Percentiles rank a stretch among this genome's conserved stretches.
Conservation (phyloP, 2,888 invertebrate genomes). For the Adelphocoris suturalis region DNA sequence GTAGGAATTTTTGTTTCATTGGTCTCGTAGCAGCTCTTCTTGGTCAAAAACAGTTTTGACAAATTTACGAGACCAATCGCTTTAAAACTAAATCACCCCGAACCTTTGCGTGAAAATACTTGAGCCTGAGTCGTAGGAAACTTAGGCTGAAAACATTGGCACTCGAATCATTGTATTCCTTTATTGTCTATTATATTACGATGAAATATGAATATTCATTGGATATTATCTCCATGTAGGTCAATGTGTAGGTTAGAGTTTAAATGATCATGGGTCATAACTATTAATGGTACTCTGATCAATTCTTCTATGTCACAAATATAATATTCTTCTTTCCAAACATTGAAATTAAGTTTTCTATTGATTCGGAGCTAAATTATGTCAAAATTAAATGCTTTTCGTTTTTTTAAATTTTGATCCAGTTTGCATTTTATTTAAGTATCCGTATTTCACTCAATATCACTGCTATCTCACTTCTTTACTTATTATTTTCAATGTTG, state of each 20-base stretch:
- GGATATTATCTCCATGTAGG: background rate
- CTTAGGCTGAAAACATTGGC: background rate
- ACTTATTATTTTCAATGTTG: no score
- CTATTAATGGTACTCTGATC: background rate
- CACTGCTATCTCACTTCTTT: no score
- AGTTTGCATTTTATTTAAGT: no score
- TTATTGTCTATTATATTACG: background rate
- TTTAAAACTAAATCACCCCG: background rate
- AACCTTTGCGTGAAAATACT: background rate
- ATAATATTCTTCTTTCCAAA: background rate
- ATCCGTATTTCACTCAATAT: no score
- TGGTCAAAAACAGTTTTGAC: background rate
- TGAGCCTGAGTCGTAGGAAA: background rate
- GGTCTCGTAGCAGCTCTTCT: background rate
- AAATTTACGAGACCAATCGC: constrained; percentile 19
- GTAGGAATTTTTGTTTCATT: background rate
- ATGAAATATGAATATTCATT: constrained; percentile 18
- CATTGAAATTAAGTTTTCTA: background rate
- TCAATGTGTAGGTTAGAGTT: constrained; percentile 22
- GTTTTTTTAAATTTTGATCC: no score
- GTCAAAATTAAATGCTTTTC: no score
- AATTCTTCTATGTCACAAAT: background rate
- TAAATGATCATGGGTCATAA: constrained; percentile 9
- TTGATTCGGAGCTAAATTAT: no score
- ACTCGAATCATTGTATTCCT: constrained; percentile 6